Base-by-base conservation (phyloP, 2,113 vertebrate species). In the Hassar affinis region DNA sequence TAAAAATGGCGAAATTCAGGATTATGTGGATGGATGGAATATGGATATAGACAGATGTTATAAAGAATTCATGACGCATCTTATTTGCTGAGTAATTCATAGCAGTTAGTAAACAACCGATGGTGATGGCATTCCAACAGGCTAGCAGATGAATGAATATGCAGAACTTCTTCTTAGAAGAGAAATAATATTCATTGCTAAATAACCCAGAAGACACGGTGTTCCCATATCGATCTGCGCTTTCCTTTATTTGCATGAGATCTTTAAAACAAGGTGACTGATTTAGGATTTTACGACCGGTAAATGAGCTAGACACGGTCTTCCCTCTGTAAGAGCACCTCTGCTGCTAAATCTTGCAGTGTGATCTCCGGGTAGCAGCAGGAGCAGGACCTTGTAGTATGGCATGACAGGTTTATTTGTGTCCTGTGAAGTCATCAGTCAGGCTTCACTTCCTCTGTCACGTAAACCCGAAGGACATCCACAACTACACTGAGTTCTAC, bases 281-380 rank as follows among this genome's bases (percentile, higher is more conserved):
- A 33, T 64, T 49, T 62, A 56, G 57, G 47, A 30, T 72, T 52
- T 45, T n/a, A 33, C 49, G 71, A n/a, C 57, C 27, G 71, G 15
- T 79, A 42, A 38, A 71, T 61, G 25, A 30, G 81, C 61, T 91
- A 92, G 93, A 90, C 89, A 89, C 93, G 91, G 91, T 90, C 89
- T 80, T 49, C 71, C 85, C 88, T 86, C 86, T 89, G 88, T 71
- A 47, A 71, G 22, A 71, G 12, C 20, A 42, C 9, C 22, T 69
- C 90, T 87, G 86, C 93, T 93, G 94, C 93, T 96, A 95, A 95
- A 95, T 94, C 95, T 95, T 96, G 94, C 95, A 95, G 94, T 87
- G 93, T 95, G 94, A 95, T 95, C 92, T 94, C 92, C 87, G 93
- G 91, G 92, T 93, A 95, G 94, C 92, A 92, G 91, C 94, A 64